phyloP scores from a whole-genome alignment of 1,140 invertebrate species.

The Ephestia elutella region DNA sequence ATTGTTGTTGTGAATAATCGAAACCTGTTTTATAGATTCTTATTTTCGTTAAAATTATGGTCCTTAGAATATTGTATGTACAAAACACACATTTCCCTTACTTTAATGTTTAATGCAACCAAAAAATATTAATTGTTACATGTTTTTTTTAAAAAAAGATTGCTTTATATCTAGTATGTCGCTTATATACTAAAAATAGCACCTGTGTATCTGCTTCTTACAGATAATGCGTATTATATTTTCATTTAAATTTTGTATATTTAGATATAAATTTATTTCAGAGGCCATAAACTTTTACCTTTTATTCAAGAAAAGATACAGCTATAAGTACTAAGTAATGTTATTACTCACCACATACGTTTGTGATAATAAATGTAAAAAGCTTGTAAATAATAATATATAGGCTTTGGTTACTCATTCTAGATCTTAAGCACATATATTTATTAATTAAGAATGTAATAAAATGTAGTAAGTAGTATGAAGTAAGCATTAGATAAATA shows the following conservation, averaged over 20 bases:
- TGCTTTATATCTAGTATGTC: too few species aligned
- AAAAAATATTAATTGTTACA: not conserved
- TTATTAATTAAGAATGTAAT: not conserved
- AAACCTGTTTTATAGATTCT: too few species aligned
- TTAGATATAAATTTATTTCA: too few species aligned
- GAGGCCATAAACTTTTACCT: too few species aligned
- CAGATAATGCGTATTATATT: too few species aligned
- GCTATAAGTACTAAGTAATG: not conserved
- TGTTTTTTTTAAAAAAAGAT: too few species aligned
- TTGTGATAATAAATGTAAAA: constrained; percentile 9
- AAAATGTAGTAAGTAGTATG: not conserved
- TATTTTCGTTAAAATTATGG: not conserved
- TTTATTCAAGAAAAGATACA: too few species aligned
- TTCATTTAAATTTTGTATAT: too few species aligned
- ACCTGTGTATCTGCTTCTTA: too few species aligned
- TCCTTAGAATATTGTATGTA: not conserved
- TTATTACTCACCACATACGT: constrained; percentile 4
- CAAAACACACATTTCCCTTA: not conserved
- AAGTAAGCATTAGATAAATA: not conserved
- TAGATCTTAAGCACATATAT: not conserved
- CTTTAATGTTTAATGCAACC: not conserved
- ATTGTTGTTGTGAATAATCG: not conserved
- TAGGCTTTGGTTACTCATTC: too few species aligned
- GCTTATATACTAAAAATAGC: too few species aligned
- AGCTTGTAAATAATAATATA: not conserved